Evolutionary conservation across 2,888 invertebrate genomes (phyloP).

Genomic region (Lithophane socia): DNA sequence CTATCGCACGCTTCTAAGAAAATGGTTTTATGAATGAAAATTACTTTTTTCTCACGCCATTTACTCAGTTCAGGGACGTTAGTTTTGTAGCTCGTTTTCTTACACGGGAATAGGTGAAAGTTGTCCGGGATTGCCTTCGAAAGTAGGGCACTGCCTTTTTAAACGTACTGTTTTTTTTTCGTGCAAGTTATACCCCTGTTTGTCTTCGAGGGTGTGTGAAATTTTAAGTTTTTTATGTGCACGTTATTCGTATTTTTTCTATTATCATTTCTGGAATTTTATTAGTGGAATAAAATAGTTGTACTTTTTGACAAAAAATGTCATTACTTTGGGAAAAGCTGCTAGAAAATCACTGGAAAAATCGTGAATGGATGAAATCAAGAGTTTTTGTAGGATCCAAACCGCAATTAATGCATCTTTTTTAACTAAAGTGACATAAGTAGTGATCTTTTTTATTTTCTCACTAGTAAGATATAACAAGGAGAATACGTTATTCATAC

Average conservation of each 20-base stretch:
- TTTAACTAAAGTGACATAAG: too few species aligned
- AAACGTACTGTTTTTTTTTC: conserved; percentile 46
- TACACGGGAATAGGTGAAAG: conserved; percentile 81
- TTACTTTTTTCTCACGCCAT: conserved; percentile 88
- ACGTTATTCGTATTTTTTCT: too few species aligned
- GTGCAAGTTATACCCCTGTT: conserved; percentile 25
- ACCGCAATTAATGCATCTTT: too few species aligned
- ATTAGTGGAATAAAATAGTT: too few species aligned
- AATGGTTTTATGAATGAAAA: conserved; percentile 89
- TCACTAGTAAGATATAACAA: too few species aligned
- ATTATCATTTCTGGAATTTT: too few species aligned
- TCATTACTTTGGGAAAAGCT: too few species aligned
- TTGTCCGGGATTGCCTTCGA: conserved; percentile 73
- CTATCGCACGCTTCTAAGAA: conserved; percentile 81
- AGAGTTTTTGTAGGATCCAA: too few species aligned
- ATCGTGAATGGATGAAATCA: too few species aligned
- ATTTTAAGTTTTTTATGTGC: neutral
- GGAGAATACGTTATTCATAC: neutral
- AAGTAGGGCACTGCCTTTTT: conserved; percentile 67
- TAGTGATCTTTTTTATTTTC: too few species aligned
- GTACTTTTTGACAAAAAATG: too few species aligned
- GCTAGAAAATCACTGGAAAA: too few species aligned
- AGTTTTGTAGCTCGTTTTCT: conserved; percentile 79
- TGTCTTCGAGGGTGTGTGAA: conserved; percentile 2
- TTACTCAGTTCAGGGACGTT: conserved; percentile 84